These are phyloP conservation scores for Vulpes ferrilata DNA, from an alignment of 2,113 vertebrate genomes.

Conservation along the genomic window DNA sequence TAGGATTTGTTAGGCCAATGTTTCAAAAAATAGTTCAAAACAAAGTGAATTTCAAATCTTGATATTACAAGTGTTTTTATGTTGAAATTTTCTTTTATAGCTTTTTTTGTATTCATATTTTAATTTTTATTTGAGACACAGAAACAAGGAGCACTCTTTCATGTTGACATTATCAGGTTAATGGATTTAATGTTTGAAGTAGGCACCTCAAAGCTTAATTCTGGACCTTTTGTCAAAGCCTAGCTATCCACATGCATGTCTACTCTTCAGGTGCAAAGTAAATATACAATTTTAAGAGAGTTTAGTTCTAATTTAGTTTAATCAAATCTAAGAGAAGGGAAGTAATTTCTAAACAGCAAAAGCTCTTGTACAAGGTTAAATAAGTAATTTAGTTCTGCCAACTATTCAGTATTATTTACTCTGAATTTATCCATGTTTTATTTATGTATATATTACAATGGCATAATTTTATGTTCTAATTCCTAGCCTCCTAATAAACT, in stretches of 20 bases:
- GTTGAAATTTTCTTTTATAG: background rate
- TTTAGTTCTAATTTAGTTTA: conserved; percentile 37
- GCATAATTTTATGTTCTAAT: background rate
- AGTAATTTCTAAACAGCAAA: conserved; percentile 42
- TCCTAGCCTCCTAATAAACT: background rate
- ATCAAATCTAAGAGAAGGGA: background rate
- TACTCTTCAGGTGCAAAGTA: background rate
- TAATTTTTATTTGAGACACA: background rate
- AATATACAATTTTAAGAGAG: background rate
- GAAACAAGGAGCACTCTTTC: background rate
- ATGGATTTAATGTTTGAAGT: background rate
- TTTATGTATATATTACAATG: background rate
- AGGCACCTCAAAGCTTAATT: background rate
- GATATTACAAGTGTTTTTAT: background rate
- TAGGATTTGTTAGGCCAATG: background rate
- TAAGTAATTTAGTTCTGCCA: background rate
- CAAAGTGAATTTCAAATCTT: background rate
- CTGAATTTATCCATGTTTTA: conserved; percentile 31
- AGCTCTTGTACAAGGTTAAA: background rate
- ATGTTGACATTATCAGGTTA: background rate
- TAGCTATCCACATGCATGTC: no score
- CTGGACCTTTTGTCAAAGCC: background rate
- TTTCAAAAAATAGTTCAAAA: conserved; percentile 62
- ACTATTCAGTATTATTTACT: conserved; percentile 19
- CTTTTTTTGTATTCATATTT: background rate